Evolutionary conservation across 2,113 vertebrate genomes (phyloP).

Genomic region (Myotis lucifugus): DNA sequence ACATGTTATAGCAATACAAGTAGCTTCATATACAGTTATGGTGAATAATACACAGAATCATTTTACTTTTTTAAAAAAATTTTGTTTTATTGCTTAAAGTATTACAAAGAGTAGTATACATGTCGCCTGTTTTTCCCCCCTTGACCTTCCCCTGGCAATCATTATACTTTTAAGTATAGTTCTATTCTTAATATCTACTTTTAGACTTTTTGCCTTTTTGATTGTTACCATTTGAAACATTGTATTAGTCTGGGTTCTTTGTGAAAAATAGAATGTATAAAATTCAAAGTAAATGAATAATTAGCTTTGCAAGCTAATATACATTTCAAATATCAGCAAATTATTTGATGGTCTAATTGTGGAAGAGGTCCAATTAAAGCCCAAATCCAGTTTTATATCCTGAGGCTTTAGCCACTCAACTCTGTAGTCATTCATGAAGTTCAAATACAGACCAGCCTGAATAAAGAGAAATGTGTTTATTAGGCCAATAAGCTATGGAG

Average conservation of each 20-base stretch:
- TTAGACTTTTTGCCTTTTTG: constrained; percentile 15
- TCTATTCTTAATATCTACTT: not conserved
- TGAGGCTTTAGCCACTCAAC: not conserved
- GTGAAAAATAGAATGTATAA: constrained; percentile 23
- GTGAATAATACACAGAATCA: not conserved
- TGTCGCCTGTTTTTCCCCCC: too few species aligned
- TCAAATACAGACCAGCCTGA: not conserved
- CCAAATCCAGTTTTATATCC: not conserved
- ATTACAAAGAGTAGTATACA: too few species aligned
- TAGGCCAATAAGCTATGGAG: not conserved
- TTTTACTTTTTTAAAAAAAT: not conserved
- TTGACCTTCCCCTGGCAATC: not conserved
- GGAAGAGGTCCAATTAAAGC: not conserved
- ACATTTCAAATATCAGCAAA: not conserved
- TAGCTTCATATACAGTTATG: not conserved
- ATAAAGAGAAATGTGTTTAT: not conserved
- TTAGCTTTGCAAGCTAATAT: constrained; percentile 33
- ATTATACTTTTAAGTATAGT: not conserved
- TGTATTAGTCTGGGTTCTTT: not conserved
- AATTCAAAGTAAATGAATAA: not conserved
- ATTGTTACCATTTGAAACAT: not conserved
- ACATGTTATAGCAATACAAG: not conserved
- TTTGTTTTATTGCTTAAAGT: too few species aligned
- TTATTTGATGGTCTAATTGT: not conserved
- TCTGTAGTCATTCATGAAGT: not conserved